Evolutionary conservation across 2,888 invertebrate species (phyloP).

Genomic region (Andrena fulva): DNA sequence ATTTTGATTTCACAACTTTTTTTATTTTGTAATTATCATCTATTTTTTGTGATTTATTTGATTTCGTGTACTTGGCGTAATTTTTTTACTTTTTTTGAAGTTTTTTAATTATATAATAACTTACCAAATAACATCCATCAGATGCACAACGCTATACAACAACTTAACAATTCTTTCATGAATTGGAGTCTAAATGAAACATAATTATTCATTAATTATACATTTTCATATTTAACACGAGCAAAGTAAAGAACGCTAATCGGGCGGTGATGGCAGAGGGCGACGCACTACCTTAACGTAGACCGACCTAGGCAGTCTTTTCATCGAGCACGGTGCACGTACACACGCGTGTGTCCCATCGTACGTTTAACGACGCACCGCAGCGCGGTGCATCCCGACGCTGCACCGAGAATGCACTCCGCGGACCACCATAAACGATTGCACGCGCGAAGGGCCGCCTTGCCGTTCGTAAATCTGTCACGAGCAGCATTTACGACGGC

Average conservation of each 20-base stretch:
- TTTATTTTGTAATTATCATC: too few species aligned
- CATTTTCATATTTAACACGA: neutral
- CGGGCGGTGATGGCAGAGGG: conserved; percentile 35
- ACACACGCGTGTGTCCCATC: conserved; percentile 45
- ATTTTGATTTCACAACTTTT: too few species aligned
- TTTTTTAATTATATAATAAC: too few species aligned
- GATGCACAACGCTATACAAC: neutral
- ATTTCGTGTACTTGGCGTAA: too few species aligned
- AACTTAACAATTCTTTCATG: neutral
- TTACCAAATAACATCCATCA: too few species aligned
- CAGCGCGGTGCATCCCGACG: conserved; percentile 66
- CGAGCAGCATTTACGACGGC: conserved; percentile 53
- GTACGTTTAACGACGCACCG: conserved; percentile 57
- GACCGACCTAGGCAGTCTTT: conserved; percentile 43
- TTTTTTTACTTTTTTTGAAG: too few species aligned
- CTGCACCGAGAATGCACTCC: conserved; percentile 64
- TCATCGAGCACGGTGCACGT: conserved; percentile 13
- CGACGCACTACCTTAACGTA: conserved; percentile 34
- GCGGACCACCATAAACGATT: conserved; percentile 66
- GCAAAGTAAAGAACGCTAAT: conserved; percentile 35
- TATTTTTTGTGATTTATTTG: too few species aligned
- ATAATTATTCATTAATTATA: too few species aligned
- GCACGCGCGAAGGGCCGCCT: conserved; percentile 60
- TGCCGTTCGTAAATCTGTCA: conserved; percentile 67
- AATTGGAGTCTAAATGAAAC: neutral